phyloP scores from a whole-genome alignment of 2,797 vertebrate genomes.

The Sparus aurata region DNA sequence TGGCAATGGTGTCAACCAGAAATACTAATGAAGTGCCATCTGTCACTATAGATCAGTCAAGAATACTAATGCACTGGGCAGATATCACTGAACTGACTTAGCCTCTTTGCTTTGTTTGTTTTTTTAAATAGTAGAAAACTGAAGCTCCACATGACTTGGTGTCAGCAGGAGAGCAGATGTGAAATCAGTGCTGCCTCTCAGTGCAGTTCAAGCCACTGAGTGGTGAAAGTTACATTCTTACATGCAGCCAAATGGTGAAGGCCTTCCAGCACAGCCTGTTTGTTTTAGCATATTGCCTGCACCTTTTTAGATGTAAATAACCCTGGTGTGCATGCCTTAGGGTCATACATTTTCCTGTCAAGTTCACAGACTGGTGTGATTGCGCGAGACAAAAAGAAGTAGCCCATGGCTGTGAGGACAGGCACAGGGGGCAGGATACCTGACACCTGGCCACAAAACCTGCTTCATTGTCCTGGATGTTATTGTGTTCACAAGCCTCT shows the following conservation, averaged over 20 bases:
- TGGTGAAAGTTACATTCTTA: slow-evolving; percentile 1
- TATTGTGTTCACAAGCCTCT: slow-evolving; percentile 48
- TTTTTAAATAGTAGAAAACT: neutral
- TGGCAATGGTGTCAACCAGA: neutral
- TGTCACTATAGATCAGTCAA: neutral
- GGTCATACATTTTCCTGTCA: slow-evolving; percentile 38
- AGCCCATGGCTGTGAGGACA: slow-evolving; percentile 52
- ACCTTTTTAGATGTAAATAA: slow-evolving; percentile 36
- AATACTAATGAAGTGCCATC: neutral
- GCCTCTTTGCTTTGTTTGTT: neutral
- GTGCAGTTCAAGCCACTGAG: neutral
- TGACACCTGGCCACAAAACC: slow-evolving; percentile 76
- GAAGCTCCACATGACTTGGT: slow-evolving; percentile 4
- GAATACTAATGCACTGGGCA: neutral
- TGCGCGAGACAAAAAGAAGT: slow-evolving; percentile 48
- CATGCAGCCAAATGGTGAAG: slow-evolving; percentile 3
- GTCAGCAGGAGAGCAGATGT: neutral
- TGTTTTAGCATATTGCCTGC: neutral
- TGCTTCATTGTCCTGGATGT: slow-evolving; percentile 57
- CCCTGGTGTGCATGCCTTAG: slow-evolving; percentile 1
- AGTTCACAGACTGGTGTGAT: slow-evolving; percentile 54
- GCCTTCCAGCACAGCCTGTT: neutral
- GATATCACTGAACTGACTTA: neutral
- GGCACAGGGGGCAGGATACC: slow-evolving; percentile 57
- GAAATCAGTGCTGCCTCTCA: slow-evolving; percentile 25